Percentiles rank a stretch among this genome's conserved stretches.
Evolutionary conservation across 2,888 invertebrate genomes (phyloP).

Genomic region (Pyrochroa serraticornis): DNA sequence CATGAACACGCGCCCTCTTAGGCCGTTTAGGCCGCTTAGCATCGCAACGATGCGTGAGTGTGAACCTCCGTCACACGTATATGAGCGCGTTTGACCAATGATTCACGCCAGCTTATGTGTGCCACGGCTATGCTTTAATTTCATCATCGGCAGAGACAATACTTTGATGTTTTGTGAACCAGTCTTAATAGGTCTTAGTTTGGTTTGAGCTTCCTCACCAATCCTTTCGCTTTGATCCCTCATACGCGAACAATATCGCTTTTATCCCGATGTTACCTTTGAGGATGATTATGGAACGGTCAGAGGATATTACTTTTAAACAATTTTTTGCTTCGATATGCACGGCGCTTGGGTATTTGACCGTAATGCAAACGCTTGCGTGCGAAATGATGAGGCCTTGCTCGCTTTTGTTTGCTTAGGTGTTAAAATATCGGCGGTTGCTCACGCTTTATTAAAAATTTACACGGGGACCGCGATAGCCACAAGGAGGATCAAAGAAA

Average conservation of each 20-base stretch:
- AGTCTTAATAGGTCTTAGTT: slow-evolving; percentile 42
- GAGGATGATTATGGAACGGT: slow-evolving; percentile 24
- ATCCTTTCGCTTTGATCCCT: slow-evolving; percentile 31
- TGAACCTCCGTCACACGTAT: slow-evolving; percentile 29
- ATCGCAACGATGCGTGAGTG: slow-evolving; percentile 34
- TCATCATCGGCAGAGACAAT: slow-evolving; percentile 38
- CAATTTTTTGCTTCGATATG: slow-evolving; percentile 32
- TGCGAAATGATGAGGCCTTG: slow-evolving; percentile 1
- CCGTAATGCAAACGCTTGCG: slow-evolving; percentile 26
- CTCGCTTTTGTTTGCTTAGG: slow-evolving; percentile 3
- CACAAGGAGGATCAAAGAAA: slow-evolving; percentile 14
- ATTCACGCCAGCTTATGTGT: slow-evolving; percentile 40
- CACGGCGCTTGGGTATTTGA: slow-evolving; percentile 23
- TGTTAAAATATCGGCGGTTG: slow-evolving; percentile 24
- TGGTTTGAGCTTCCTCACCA: slow-evolving; percentile 15
- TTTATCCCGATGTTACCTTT: slow-evolving; percentile 26
- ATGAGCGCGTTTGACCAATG: slow-evolving; percentile 41
- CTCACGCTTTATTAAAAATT: slow-evolving; percentile 27
- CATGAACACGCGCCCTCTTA: slow-evolving; percentile 21
- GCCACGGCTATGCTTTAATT: slow-evolving; percentile 33
- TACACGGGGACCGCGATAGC: slow-evolving; percentile 1
- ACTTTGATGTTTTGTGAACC: slow-evolving; percentile 44
- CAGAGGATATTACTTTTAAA: slow-evolving; percentile 19
- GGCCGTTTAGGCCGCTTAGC: slow-evolving; percentile 3
- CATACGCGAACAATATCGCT: slow-evolving; percentile 32